Percentiles rank a stretch among this genome's conserved stretches.
Evolutionary conservation across 1,140 invertebrate genomes (phyloP).

Genomic region (Euwallacea similis): DNA sequence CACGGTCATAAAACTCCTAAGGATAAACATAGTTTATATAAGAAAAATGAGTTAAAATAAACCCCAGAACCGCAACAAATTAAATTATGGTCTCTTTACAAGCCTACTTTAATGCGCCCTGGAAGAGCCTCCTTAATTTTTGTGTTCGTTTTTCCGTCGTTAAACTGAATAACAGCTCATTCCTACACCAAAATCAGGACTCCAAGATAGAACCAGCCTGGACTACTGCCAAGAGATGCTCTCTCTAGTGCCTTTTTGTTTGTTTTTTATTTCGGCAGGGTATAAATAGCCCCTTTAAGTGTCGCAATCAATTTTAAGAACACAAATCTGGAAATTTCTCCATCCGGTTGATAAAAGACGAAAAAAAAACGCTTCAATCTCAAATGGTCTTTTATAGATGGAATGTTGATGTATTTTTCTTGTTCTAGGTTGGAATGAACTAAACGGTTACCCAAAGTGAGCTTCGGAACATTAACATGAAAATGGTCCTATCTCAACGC

Average conservation of each 20-base stretch:
- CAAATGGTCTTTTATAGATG: background rate
- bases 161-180: conserved; percentile 3
- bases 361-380: background rate
- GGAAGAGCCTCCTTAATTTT: too few relatives aligned
- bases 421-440: conserved; percentile 45
- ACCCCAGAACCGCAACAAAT: too few relatives aligned
- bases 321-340: conserved; percentile 9
- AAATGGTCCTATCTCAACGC: conserved; percentile 99
- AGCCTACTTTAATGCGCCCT: too few relatives aligned
- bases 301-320: conserved; percentile 6
- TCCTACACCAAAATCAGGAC: background rate
- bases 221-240: conserved; percentile 3
- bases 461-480: conserved; percentile 69
- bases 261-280: background rate
- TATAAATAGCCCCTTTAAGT: conserved; percentile 11
- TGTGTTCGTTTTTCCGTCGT: too few relatives aligned
- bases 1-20: too few relatives aligned
- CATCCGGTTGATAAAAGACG: background rate
- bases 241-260: background rate
- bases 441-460: conserved; percentile 39
- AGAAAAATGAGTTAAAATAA: too few relatives aligned
- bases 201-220: conserved; percentile 3
- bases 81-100: too few relatives aligned
- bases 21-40: too few relatives aligned
- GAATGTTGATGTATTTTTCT: background rate